These are phyloP conservation scores for Conus ventricosus DNA, from an alignment of 1,140 invertebrate species.

Conservation along the genomic window DNA sequence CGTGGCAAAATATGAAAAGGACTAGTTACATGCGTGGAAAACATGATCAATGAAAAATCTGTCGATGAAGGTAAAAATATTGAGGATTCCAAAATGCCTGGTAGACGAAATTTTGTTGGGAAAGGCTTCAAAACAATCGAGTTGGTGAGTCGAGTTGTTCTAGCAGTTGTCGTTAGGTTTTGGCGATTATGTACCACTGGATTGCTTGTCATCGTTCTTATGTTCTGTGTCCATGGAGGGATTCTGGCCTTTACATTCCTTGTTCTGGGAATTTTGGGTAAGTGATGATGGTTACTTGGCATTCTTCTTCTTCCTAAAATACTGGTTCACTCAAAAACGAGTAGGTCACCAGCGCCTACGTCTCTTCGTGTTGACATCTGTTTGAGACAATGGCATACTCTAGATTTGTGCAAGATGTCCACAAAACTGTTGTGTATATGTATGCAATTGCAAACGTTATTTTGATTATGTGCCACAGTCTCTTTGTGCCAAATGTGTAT, in stretches of 20 bases:
- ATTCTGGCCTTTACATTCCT: slow-evolving; percentile 83
- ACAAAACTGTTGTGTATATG: too few relatives aligned
- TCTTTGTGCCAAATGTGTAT: too few relatives aligned
- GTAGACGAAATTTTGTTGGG: slow-evolving; percentile 43
- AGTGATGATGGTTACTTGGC: slow-evolving; percentile 13
- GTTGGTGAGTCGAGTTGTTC: slow-evolving; percentile 45
- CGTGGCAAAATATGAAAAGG: background rate
- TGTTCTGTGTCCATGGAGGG: slow-evolving; percentile 89
- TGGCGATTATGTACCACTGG: slow-evolving; percentile 63
- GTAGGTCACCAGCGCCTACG: too few relatives aligned
- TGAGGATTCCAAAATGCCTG: slow-evolving; percentile 35
- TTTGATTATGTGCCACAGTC: too few relatives aligned
- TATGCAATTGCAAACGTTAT: too few relatives aligned
- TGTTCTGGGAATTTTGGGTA: slow-evolving; percentile 77
- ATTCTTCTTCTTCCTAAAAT: too few relatives aligned
- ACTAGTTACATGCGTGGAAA: background rate
- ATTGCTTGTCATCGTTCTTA: slow-evolving; percentile 78
- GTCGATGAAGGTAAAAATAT: background rate
- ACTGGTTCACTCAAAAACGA: too few relatives aligned
- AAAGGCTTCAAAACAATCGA: slow-evolving; percentile 51
- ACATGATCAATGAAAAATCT: slow-evolving; percentile 15
- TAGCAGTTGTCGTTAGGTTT: slow-evolving; percentile 56
- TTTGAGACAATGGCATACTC: too few relatives aligned
- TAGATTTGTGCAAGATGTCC: too few relatives aligned
- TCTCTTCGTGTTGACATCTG: too few relatives aligned